phyloP scores from a whole-genome alignment of 2,113 vertebrate species.

The Heliornis fulica region DNA sequence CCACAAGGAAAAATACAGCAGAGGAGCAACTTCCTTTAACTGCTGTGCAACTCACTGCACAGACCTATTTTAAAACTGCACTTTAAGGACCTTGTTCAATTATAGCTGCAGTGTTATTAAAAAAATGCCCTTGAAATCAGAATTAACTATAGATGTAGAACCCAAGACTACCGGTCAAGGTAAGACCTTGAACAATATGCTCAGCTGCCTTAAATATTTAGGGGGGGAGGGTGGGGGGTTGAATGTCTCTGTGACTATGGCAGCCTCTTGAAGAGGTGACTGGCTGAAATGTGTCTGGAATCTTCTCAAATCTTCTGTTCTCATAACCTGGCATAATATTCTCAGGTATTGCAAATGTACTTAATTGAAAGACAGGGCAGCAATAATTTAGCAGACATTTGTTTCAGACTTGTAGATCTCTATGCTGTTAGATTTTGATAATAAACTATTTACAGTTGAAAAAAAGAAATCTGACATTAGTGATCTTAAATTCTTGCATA shows the following conservation, averaged over 20 bases:
- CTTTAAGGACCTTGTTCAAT: neutral
- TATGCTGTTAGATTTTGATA: neutral
- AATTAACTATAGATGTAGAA: neutral
- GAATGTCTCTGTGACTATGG: neutral
- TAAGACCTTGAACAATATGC: neutral
- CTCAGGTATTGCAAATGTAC: neutral
- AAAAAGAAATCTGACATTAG: neutral
- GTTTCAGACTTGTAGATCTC: neutral
- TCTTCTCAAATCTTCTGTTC: neutral
- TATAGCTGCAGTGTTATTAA: neutral
- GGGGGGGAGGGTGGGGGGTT: too few species aligned
- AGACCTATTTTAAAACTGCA: neutral
- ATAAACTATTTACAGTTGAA: neutral
- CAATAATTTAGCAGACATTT: neutral
- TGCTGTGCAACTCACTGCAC: neutral
- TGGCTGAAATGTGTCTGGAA: neutral
- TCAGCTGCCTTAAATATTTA: neutral
- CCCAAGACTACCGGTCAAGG: neutral
- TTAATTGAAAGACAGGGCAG: neutral
- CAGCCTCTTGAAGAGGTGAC: neutral
- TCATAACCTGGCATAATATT: neutral
- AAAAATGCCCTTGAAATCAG: conserved; percentile 23
- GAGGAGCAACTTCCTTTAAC: conserved; percentile 35
- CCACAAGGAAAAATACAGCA: neutral
- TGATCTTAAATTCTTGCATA: neutral